phyloP scores from a whole-genome alignment of 1,140 invertebrate species.

The Procambarus clarkii region DNA sequence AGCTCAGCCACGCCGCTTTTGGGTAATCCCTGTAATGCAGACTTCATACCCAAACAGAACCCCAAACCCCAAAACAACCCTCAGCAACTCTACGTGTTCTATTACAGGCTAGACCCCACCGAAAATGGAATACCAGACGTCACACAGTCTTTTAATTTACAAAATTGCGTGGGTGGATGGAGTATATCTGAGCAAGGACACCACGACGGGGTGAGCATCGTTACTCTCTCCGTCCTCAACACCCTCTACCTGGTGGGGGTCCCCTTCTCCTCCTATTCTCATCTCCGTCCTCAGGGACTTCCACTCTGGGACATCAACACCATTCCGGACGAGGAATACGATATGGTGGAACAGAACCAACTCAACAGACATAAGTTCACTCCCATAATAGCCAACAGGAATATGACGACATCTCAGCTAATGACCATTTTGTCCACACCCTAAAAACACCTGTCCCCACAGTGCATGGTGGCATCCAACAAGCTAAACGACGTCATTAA shows the following conservation, averaged over 20 bases:
- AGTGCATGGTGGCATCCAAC: too few species aligned
- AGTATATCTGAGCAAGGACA: conserved; percentile 40
- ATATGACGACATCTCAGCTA: neutral
- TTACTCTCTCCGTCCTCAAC: conserved; percentile 6
- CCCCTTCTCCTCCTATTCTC: conserved; percentile 47
- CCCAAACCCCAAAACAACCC: neutral
- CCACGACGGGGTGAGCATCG: conserved; percentile 38
- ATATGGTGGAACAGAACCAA: neutral
- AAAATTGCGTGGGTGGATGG: conserved; percentile 33
- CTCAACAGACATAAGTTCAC: conserved; percentile 3
- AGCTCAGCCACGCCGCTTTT: neutral
- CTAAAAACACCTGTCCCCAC: neutral
- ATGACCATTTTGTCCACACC: neutral
- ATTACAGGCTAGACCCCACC: conserved; percentile 16
- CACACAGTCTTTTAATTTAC: neutral
- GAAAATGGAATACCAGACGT: neutral
- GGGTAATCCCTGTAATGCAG: conserved; percentile 27
- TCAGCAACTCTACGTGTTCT: conserved; percentile 36
- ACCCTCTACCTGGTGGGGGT: conserved; percentile 49
- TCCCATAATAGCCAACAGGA: conserved; percentile 15
- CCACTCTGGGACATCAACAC: conserved; percentile 21
- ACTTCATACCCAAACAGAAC: conserved; percentile 20
- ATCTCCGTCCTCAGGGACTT: neutral
- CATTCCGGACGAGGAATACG: conserved; percentile 15
- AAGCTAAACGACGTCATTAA: too few species aligned